phyloP scores from a whole-genome alignment of 2,888 invertebrate species.

The Acanthosoma haemorrhoidale region DNA sequence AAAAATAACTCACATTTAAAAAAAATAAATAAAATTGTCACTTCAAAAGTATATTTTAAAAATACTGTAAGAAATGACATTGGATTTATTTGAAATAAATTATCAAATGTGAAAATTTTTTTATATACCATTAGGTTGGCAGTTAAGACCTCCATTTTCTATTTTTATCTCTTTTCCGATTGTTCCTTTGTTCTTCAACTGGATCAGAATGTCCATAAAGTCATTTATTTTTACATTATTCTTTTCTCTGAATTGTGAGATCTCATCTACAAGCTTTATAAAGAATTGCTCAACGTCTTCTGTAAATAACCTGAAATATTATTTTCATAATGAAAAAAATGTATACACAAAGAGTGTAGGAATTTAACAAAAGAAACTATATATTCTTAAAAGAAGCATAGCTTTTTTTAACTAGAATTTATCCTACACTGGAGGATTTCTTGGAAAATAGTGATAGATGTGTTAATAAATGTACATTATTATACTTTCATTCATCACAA shows the following conservation, averaged over 20 bases:
- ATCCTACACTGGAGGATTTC: no score
- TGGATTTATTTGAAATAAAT: no score
- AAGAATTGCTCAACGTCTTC: not conserved
- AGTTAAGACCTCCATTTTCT: not conserved
- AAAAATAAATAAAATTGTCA: not conserved
- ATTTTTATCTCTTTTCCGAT: not conserved
- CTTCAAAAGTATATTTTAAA: no score
- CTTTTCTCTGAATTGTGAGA: constrained; percentile 47
- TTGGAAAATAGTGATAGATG: no score
- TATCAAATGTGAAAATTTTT: no score
- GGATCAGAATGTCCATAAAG: constrained; percentile 53
- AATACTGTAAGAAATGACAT: no score
- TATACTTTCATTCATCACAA: no score
- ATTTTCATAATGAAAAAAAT: not conserved
- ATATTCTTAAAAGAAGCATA: no score
- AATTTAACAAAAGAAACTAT: not conserved
- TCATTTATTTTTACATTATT: constrained; percentile 50
- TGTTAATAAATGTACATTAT: no score
- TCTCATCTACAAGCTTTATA: constrained; percentile 38
- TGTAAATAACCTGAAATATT: not conserved
- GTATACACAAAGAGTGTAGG: not conserved
- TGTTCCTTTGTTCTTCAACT: constrained; percentile 46
- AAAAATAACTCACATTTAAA: not conserved
- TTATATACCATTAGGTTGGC: not conserved
- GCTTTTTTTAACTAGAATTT: no score